Conservation (phyloP, 2,888 invertebrate species). For the Parascotia fuliginaria region DNA sequence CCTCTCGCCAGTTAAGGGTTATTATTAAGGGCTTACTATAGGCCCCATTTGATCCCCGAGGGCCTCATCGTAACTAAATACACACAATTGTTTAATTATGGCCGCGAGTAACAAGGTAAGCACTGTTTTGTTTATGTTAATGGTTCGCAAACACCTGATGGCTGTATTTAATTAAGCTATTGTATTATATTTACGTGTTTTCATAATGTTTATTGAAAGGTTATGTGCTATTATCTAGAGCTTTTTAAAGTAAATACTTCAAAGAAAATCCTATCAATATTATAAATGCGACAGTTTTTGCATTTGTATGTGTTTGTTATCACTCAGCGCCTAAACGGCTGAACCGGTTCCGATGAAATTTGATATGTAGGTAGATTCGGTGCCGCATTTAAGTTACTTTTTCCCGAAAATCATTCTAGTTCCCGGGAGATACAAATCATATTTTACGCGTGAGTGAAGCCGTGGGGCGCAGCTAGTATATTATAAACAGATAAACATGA, state of each 20-base stretch:
- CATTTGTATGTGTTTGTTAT: too few relatives aligned
- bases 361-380: too few relatives aligned
- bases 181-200: constrained; percentile 4
- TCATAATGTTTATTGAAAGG: neutral
- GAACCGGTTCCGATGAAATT: too few relatives aligned
- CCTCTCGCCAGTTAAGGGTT: constrained; percentile 1
- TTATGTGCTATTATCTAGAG: neutral
- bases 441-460: too few relatives aligned
- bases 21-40: constrained; percentile 22
- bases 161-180: constrained; percentile 13
- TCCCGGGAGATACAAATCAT: too few relatives aligned
- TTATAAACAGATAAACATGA: too few relatives aligned
- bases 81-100: constrained; percentile 38
- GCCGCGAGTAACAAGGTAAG: constrained; percentile 23
- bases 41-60: constrained; percentile 18
- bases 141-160: constrained; percentile 24
- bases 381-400: neutral
- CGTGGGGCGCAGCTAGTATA: too few relatives aligned
- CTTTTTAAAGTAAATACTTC: too few relatives aligned
- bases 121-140: constrained; percentile 37
- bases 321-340: too few relatives aligned
- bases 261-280: too few relatives aligned
- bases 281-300: too few relatives aligned
- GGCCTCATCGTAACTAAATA: constrained; percentile 38
- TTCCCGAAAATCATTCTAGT: neutral